A percentile compares a stretch with the other conserved stretches of the same genome.
Conservation (phyloP, 2,797 vertebrate species). For the Sebastes dallii region DNA sequence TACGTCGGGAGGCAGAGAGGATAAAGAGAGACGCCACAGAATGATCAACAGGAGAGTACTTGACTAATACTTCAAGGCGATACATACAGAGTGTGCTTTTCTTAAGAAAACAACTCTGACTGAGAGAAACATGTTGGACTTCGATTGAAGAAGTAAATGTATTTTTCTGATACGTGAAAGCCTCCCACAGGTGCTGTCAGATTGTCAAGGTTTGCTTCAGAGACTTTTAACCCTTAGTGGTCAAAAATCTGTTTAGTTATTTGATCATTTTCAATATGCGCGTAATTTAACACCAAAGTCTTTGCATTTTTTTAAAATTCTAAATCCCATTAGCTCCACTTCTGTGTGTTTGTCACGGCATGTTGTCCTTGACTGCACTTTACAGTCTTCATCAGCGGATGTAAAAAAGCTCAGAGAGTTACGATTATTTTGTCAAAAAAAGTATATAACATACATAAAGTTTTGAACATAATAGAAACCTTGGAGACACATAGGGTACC, state of each 20-base stretch:
- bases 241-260: not conserved
- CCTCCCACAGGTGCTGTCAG: not conserved
- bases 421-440: not conserved
- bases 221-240: not conserved
- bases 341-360: too few relatives aligned
- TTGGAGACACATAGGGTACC: too few relatives aligned
- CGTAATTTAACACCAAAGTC: not conserved
- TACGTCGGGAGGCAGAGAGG: not conserved
- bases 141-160: constrained; percentile 3
- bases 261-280: not conserved
- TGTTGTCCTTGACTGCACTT: not conserved
- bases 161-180: not conserved
- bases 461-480: fast-evolving
- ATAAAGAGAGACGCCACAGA: constrained; percentile 33
- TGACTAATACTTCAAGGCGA: constrained; percentile 30
- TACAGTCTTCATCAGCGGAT: not conserved
- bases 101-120: not conserved
- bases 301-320: not conserved
- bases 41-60: constrained; percentile 41
- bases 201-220: not conserved
- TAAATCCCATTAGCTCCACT: not conserved
- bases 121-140: not conserved
- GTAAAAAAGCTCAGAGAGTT: not conserved
- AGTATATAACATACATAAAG: not conserved
- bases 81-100: constrained; percentile 40